Percentiles rank a stretch among this genome's conserved stretches.
Conservation (phyloP, 1,140 invertebrate species). For the Brachystomella parvula region DNA sequence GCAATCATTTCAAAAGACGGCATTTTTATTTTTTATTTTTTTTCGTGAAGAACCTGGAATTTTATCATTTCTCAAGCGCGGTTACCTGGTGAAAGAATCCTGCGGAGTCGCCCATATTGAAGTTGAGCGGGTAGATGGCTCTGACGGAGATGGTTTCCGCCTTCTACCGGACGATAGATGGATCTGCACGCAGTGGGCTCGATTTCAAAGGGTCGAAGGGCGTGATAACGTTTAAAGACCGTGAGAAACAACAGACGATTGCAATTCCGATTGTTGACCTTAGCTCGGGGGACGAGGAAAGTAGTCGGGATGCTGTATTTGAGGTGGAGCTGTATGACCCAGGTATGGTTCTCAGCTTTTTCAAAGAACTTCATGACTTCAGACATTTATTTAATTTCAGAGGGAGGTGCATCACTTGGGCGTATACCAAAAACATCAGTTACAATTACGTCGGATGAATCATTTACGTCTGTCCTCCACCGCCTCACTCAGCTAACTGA, state of each 20-base stretch:
- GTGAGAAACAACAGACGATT: constrained; percentile 46
- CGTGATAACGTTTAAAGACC: constrained; percentile 51
- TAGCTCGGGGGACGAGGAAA: constrained; percentile 37
- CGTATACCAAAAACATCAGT: constrained; percentile 52
- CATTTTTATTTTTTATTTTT: constrained; percentile 18
- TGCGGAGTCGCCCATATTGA: constrained; percentile 49
- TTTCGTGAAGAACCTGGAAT: constrained; percentile 54
- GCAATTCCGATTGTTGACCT: neutral
- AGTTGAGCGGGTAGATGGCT: constrained; percentile 49
- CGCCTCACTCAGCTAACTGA: constrained; percentile 52
- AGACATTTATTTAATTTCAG: constrained; percentile 47
- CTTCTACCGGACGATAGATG: constrained; percentile 54
- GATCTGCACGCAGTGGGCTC: constrained; percentile 46
- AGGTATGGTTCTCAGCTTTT: constrained; percentile 60
- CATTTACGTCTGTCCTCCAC: constrained; percentile 54
- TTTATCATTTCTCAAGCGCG: constrained; percentile 53
- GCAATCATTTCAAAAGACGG: neutral
- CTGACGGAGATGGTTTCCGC: constrained; percentile 53
- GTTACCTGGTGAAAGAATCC: constrained; percentile 55
- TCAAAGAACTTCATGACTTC: no score
- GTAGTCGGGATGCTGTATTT: constrained; percentile 48
- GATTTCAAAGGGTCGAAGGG: constrained; percentile 53
- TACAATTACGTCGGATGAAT: constrained; percentile 61
- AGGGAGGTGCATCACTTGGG: constrained; percentile 52
- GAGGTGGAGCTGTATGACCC: constrained; percentile 55